Conservation (phyloP, 2,888 invertebrate species). For the Sarcophaga caerulescens region DNA sequence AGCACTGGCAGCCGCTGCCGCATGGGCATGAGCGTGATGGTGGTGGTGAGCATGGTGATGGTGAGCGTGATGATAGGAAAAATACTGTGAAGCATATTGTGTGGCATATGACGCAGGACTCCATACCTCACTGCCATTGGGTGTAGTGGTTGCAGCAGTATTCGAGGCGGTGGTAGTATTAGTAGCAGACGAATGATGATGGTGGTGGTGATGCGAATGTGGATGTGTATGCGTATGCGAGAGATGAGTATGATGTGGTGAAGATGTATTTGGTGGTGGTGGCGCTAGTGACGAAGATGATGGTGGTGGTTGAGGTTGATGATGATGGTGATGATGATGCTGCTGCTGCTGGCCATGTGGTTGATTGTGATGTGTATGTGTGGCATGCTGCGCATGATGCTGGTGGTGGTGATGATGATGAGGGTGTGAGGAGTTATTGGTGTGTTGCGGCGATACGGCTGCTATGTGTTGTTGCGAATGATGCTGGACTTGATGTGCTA, state of each 20-base stretch:
- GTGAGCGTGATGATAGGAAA: slow-evolving; percentile 83
- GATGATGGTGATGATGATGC: slow-evolving; percentile 56
- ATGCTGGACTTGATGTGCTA: slow-evolving; percentile 49
- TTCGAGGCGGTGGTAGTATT: slow-evolving; percentile 54
- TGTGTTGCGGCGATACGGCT: slow-evolving; percentile 69
- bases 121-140: slow-evolving; percentile 85
- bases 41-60: slow-evolving; percentile 77
- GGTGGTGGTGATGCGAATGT: slow-evolving; percentile 50
- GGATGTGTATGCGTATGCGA: slow-evolving; percentile 59
- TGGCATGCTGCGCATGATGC: slow-evolving; percentile 44
- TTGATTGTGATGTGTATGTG: background rate
- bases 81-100: slow-evolving; percentile 84
- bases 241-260: slow-evolving; percentile 67
- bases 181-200: slow-evolving; percentile 55
- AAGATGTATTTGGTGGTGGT: slow-evolving; percentile 57
- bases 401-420: slow-evolving; percentile 67
- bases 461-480: slow-evolving; percentile 44
- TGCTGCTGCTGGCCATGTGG: slow-evolving; percentile 52
- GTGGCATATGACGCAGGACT: slow-evolving; percentile 82
- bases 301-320: slow-evolving; percentile 68
- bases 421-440: background rate
- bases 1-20: slow-evolving; percentile 63
- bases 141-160: slow-evolving; percentile 79
- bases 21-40: slow-evolving; percentile 77
- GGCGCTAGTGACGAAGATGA: slow-evolving; percentile 68